phyloP scores from a whole-genome alignment of 2,888 invertebrate species.

The Ashinkailepas kermadecensis region DNA sequence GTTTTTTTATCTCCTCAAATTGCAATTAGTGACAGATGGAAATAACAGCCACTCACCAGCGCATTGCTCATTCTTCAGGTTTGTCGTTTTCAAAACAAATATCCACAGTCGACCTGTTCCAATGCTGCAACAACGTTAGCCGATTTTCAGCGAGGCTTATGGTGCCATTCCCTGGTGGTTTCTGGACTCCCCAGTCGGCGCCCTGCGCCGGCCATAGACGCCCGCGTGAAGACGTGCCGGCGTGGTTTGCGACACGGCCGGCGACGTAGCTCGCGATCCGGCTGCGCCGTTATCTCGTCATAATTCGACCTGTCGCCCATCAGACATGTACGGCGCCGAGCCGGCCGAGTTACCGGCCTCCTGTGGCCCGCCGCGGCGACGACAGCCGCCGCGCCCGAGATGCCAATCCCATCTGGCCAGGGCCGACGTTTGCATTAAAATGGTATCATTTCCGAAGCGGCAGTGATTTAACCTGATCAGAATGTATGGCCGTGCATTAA shows the following conservation, averaged over 20 bases:
- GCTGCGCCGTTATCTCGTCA: neutral
- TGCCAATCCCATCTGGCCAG: conserved; percentile 4
- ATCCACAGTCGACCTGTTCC: too few relatives aligned
- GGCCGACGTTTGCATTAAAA: conserved; percentile 17
- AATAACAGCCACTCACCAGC: too few relatives aligned
- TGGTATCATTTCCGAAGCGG: conserved; percentile 18
- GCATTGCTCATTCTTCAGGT: too few relatives aligned
- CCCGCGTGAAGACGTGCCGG: neutral
- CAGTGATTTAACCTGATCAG: conserved; percentile 21
- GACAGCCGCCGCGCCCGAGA: neutral
- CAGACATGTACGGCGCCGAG: neutral
- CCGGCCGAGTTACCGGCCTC: neutral
- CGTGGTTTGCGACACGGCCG: conserved; percentile 9
- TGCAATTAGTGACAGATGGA: too few relatives aligned
- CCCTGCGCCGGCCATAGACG: neutral
- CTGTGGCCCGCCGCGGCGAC: neutral
- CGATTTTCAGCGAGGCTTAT: too few relatives aligned
- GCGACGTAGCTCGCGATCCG: too few relatives aligned
- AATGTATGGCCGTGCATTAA: conserved; percentile 14
- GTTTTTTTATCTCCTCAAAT: too few relatives aligned
- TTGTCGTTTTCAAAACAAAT: too few relatives aligned
- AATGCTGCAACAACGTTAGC: too few relatives aligned
- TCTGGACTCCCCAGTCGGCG: neutral
- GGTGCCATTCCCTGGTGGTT: too few relatives aligned
- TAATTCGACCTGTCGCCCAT: conserved; percentile 10